Base-by-base conservation (phyloP, 2,888 invertebrate genomes). In the Rhingia campestris region DNA sequence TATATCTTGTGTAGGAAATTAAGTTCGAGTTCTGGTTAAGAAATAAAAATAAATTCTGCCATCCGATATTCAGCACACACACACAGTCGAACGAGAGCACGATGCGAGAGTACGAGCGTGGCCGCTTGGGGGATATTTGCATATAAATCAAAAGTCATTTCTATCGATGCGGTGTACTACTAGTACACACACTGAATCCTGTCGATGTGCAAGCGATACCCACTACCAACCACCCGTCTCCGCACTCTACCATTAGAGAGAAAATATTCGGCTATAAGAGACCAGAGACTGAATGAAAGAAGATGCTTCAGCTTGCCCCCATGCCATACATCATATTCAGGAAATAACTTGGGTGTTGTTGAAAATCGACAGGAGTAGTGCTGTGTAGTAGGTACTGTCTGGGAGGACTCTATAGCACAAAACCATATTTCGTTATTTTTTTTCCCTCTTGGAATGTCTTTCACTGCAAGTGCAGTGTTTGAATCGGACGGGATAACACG, bases 141-240 rank as follows among this genome's bases (percentile, higher is more conserved):
- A 82, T 82, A 77, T 82, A 82, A 82, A 82, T 82, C 81, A 82
- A 82, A 77, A 77, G 61, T 61, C 77, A 73, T 82, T 58, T 72
- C 77, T 63, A 58, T 72, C 61, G 72, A 61, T 49, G 56, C 22
- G 22, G 22, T 22, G 22, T 22, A 22, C 22, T 22, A 22, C 22
- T 22, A 22, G 22, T 22, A 22, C 49, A 61, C 61, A 33, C 53
- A 80, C 54, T 35, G 56, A 30, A 41, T 69, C 47, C 58, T 49
- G 43, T 74, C 51, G 59, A 66, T 79, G 66, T 79, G 54, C 35
- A 51, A 77, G 73, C 73, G 66, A 73, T 69, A 61, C 69, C 45
- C 22, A 22, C 6, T 64, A 77, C 56, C 47, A 4, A 77, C 56
- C 47, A 4, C 43, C 10, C 54, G 39, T 45, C 14, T 59, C 59